These are phyloP conservation scores for Oxyteleia sp. DNA, from an alignment of 2,888 invertebrate genomes.

Conservation along the genomic window DNA sequence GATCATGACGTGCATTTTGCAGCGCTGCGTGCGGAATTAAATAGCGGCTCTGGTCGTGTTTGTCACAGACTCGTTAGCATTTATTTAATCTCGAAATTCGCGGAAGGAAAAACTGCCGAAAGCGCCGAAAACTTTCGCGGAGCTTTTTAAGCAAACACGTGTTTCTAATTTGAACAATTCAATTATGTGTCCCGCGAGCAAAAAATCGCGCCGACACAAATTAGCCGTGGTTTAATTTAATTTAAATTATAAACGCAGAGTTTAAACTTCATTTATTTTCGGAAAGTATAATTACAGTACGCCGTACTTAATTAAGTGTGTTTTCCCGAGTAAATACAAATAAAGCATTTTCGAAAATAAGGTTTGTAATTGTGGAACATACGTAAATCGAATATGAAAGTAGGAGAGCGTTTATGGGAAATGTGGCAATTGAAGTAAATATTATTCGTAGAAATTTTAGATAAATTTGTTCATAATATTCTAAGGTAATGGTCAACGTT, in stretches of 20 bases:
- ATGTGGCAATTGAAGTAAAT: too few species aligned
- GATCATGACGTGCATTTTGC: constrained; percentile 73
- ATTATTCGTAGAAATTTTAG: too few species aligned
- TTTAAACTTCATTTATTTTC: constrained; percentile 9
- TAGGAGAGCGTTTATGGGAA: too few species aligned
- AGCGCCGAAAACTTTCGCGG: constrained; percentile 41
- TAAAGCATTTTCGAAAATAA: too few species aligned
- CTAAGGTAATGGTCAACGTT: too few species aligned
- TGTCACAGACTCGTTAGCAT: constrained; percentile 67
- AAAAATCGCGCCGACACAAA: background rate
- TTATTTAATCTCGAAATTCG: constrained; percentile 65
- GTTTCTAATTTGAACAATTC: constrained; percentile 43
- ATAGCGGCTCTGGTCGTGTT: constrained; percentile 61
- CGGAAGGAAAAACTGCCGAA: constrained; percentile 57
- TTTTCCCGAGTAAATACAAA: too few species aligned
- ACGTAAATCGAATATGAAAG: too few species aligned
- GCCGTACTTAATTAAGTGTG: background rate
- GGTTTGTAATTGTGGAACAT: too few species aligned
- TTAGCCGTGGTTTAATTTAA: constrained; percentile 4
- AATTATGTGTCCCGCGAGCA: constrained; percentile 20
- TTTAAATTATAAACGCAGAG: constrained; percentile 7
- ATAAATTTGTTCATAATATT: too few species aligned
- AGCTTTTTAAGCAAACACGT: constrained; percentile 6
- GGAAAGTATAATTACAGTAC: background rate
- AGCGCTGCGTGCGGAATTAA: constrained; percentile 70